Percentiles rank a stretch among this genome's conserved stretches.
These are phyloP conservation scores for Megathymus violae DNA, from an alignment of 1,140 invertebrate genomes.

Conservation along the genomic window DNA sequence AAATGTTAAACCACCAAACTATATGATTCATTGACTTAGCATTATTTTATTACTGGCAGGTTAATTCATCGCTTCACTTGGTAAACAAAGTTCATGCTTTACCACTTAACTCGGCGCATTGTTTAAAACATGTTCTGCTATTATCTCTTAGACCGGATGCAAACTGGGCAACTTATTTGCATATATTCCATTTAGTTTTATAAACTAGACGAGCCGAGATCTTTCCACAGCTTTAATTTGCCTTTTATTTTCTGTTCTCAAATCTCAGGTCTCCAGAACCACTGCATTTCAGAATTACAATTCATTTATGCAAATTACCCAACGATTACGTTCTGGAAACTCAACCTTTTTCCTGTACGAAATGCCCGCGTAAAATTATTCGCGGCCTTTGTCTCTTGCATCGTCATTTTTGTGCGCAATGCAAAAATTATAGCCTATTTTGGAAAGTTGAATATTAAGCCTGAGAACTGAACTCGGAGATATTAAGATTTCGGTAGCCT, in stretches of 20 bases:
- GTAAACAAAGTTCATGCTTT: neutral
- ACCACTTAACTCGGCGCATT: neutral
- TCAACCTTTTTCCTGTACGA: constrained; percentile 18
- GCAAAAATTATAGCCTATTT: constrained; percentile 4
- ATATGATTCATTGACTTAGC: too few species aligned
- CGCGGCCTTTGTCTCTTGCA: constrained; percentile 3
- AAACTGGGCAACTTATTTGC: neutral
- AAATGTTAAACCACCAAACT: too few species aligned
- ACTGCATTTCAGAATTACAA: constrained; percentile 26
- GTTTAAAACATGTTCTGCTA: neutral
- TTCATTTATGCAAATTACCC: constrained; percentile 34
- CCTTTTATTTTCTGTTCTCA: constrained; percentile 1
- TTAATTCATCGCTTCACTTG: neutral
- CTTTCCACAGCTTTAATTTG: neutral
- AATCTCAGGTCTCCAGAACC: constrained; percentile 14
- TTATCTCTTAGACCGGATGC: neutral
- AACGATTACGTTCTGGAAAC: constrained; percentile 23
- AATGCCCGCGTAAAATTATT: constrained; percentile 3
- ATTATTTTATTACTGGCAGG: too few species aligned
- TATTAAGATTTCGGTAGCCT: neutral
- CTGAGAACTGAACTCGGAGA: too few species aligned
- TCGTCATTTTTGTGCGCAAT: neutral
- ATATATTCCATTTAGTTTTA: neutral
- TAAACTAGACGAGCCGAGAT: neutral
- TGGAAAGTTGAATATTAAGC: neutral